Evolutionary conservation across 2,797 vertebrate genomes (phyloP), one percentile per base, ranked within the genome.

Genomic region (Intellagama lesueurii): DNA sequence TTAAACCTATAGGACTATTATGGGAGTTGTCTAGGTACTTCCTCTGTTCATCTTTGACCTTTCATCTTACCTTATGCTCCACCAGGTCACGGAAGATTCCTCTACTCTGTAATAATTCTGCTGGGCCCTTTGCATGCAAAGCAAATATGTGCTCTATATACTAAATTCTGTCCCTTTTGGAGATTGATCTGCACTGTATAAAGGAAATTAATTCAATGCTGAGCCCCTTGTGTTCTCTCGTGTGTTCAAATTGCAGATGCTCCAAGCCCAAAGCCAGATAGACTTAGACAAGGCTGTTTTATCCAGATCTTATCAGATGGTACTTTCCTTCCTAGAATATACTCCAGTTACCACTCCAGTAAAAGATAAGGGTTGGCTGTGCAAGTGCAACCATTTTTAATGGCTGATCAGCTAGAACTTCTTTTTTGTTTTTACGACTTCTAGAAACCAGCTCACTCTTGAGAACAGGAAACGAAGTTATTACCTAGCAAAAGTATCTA

Each of bases 401-500:
- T 85, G 47, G 77, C 52, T 40, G 49, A 80, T n/a, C 32, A 35
- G 81, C 30, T 40, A 84, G n/a, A 77, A n/a, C 26, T 88, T 70
- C 78, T 91, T 12, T 32, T 14, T 56, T 56, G 52, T 52, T 22
- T 88, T 22, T 86, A 32, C 60, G 90, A 89, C 92, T 94, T 92
- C 90, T 68, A 91, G 88, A 91, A 87, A 94, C 90, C 84, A 87
- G 1, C 7, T 75, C 28, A 82, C 85, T 93, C 84, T 1, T 7
- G 89, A 91, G 76, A n/a, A 87, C 91, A 91, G 32, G 86, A 60
- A 84, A 24, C 81, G 64, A 19, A 47, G 52, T 80, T 89, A 69
- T 90, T 93, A 47, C 94, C 89, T 72, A 81, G n/a, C 81, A 77
- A 0, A 0, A 9, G 44, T 60, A 6, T 35, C 14, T 56, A 60